Conservation (phyloP, 2,888 invertebrate species). For the Sylvicola cinctus region DNA sequence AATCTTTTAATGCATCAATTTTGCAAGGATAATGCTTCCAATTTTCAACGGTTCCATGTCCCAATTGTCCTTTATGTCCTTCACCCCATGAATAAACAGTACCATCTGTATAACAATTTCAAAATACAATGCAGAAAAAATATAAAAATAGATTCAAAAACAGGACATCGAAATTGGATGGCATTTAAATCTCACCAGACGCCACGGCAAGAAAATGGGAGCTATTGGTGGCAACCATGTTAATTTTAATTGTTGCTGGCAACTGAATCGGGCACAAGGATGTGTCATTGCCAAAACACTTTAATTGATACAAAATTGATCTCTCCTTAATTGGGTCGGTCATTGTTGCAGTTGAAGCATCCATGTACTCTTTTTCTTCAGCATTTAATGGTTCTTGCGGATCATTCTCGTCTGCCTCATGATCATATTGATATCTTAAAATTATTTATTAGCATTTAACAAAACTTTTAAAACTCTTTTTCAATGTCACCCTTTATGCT, state of each 20-base stretch:
- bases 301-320: conserved; percentile 35
- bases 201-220: conserved; percentile 36
- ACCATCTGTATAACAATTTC: conserved; percentile 24
- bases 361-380: conserved; percentile 19
- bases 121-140: conserved; percentile 2
- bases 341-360: conserved; percentile 19
- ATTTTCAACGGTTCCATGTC: conserved; percentile 28
- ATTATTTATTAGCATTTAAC: not conserved
- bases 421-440: conserved; percentile 18
- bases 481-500: conserved; percentile 18
- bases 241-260: conserved; percentile 31
- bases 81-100: conserved; percentile 50
- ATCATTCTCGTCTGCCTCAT: conserved; percentile 10
- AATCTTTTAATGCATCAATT: conserved; percentile 37
- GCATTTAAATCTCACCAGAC: conserved; percentile 19
- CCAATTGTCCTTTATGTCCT: conserved; percentile 42
- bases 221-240: conserved; percentile 31
- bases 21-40: conserved; percentile 34
- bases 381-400: conserved; percentile 6
- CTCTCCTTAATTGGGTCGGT: conserved; percentile 14
- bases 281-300: conserved; percentile 28
- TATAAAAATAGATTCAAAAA: conserved; percentile 5
- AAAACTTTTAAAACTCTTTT: not conserved
- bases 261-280: conserved; percentile 31
- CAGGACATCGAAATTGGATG: conserved; percentile 2